Base-by-base conservation (phyloP, 2,797 vertebrate genomes). In the Hoplostethus atlanticus region DNA sequence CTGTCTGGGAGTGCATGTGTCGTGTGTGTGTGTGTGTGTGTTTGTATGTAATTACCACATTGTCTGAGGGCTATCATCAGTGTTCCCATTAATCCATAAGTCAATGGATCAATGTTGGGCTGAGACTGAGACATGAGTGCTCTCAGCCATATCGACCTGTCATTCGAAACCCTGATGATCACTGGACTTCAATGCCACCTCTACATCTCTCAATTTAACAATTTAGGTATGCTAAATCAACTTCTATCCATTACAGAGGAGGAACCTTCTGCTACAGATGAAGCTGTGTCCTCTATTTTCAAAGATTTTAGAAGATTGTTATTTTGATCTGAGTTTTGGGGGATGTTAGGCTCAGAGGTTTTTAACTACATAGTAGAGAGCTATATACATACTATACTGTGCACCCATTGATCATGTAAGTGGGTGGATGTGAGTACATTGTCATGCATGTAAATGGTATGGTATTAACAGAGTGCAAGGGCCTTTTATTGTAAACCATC, bases 71-170 rank as follows among this genome's bases (percentile, higher is more conserved):
- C 75, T 83, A 89, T 90, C 86, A 86, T 86, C 79, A 84, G 86
- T 81, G 73, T 85, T 81, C 60, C 84, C 86, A 90, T 91, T 78
- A 86, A 91, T 92, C 92, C 75, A 92, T 93, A 87, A 81, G 73
- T 88, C 92, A 85, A 89, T 90, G 74, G 84, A 91, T 91, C 91
- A 83, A 89, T 89, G 74, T 40, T 60, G 56, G 73, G 68, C 76
- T 77, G 67, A 44, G 61, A 84, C 80, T 60, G 69, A 86, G 84
- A 81, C 85, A 21, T 86, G 84, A 90, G 81, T 91, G 89, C 89
- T 92, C 85, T 91, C 87, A 88, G 87, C 82, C 69, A 9, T 90
- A 93, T 92, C 81, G 91, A 93, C 79, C 84, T 89, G 90, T 91
- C 90, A 91, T 85, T 88, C 89, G 64, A 91, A 88, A 91, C 89